phyloP scores from a whole-genome alignment of 2,113 vertebrate species.

The Agelaius phoeniceus region DNA sequence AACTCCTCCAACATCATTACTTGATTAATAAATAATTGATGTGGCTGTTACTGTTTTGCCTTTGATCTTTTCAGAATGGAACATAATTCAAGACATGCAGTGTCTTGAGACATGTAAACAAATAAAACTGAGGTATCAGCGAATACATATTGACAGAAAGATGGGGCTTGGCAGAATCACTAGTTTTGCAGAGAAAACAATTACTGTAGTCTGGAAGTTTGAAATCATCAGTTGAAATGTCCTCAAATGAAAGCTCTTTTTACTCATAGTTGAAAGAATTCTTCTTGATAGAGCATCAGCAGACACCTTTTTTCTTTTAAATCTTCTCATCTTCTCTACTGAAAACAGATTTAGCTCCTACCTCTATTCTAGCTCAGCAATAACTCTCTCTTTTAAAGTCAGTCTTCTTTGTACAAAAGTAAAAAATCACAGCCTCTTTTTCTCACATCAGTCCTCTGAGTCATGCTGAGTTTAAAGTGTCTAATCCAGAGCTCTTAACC shows the following conservation, averaged over 20 bases:
- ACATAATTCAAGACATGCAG: background rate
- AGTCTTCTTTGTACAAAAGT: background rate
- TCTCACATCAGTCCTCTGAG: background rate
- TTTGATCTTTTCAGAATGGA: constrained; percentile 31
- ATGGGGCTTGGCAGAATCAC: background rate
- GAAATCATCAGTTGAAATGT: background rate
- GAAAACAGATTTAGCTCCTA: background rate
- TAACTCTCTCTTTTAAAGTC: background rate
- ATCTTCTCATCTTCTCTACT: background rate
- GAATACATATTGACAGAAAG: background rate
- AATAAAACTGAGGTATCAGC: background rate
- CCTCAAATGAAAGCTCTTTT: background rate
- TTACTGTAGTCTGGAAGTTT: background rate
- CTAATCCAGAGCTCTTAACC: background rate
- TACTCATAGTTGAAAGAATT: background rate
- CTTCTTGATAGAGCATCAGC: background rate
- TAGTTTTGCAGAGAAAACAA: background rate
- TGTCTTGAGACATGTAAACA: constrained; percentile 1
- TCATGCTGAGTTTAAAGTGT: background rate
- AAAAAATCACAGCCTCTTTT: background rate
- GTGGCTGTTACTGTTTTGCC: background rate
- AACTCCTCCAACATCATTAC: background rate
- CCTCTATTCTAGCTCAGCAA: background rate
- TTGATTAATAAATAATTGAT: constrained; percentile 29
- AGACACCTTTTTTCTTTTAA: background rate